Evolutionary conservation across 2,113 vertebrate species (phyloP).

Genomic region (Trematocara variabile): DNA sequence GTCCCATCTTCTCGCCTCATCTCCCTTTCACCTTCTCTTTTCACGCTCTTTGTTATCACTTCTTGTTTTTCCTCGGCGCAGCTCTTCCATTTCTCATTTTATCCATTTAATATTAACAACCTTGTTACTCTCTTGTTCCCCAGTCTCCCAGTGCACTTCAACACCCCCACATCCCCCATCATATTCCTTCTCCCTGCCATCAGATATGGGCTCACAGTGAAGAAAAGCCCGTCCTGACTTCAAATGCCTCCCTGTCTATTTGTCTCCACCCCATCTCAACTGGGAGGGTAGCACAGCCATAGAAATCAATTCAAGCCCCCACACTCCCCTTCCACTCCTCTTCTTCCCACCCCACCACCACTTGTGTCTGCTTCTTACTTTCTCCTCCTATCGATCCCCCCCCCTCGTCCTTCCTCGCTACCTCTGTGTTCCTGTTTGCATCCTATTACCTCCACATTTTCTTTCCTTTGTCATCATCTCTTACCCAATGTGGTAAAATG

Average conservation of each 20-base stretch:
- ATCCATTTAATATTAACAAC: constrained; percentile 55
- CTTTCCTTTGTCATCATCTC: background rate
- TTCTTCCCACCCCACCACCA: background rate
- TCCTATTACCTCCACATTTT: background rate
- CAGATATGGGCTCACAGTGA: constrained; percentile 50
- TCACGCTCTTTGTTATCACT: background rate
- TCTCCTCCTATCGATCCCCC: constrained; percentile 15
- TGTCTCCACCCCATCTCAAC: constrained; percentile 44
- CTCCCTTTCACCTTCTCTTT: background rate
- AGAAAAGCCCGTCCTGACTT: constrained; percentile 65
- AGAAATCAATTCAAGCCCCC: constrained; percentile 31
- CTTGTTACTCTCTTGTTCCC: constrained; percentile 19
- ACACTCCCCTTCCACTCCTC: background rate
- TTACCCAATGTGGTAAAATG: background rate
- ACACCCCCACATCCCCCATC: background rate
- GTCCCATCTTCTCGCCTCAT: constrained; percentile 13
- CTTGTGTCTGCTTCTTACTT: background rate
- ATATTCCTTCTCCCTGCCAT: constrained; percentile 35
- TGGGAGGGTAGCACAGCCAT: constrained; percentile 30
- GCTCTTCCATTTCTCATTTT: constrained; percentile 29
- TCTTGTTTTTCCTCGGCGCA: background rate
- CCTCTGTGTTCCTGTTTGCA: constrained; percentile 14
- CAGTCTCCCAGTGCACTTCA: background rate
- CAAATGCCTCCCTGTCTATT: constrained; percentile 65
- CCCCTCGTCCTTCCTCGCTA: background rate